Evolutionary conservation across 2,113 vertebrate genomes (phyloP), one percentile per base, ranked within the genome.

Genomic region (Accipiter virgatus): DNA sequence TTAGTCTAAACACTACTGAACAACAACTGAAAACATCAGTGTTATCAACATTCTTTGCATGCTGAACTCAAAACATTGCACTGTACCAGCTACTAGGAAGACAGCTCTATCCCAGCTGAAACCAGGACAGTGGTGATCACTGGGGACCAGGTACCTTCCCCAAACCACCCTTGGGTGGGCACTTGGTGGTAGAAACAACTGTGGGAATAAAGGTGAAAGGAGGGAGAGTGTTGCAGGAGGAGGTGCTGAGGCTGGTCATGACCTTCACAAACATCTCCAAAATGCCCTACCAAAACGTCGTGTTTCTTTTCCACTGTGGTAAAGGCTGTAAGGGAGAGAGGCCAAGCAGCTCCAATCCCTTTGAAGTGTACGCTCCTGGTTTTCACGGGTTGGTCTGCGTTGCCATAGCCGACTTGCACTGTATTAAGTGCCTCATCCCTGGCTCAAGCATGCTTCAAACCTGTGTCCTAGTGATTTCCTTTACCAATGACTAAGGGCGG

Each of bases 251-350:
- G 53, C 13, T 34, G 68, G 38, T 42, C 9, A 0, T 58, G 65
- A 34, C 25, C 10, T 48, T 34, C 79, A 43, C 47, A 48, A 26
- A 18, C n/a, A 22, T 38, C 42, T 68, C 65, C 38, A 56, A 20
- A 62, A 16, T 19, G 31, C 13, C 47, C 50, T 22, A 11, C 25
- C 20, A 13, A 32, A 17, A 8, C 0, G 0, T 14, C 0, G 0
- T 47, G 29, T 50, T 86, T 26, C 25, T 34, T 47, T 23, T 20
- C n/a, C 2, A 2, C 71, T 36, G 17, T 1, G 0, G 19, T 29
- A 19, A 27, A 20, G 31, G 22, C 71, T 34, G 1, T 5, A 23
- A 36, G 63, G 81, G 85, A 34, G 17, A 38, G 34, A 72, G 45
- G 15, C 73, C 0, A 5, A 63, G 36, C 13, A 17, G 32, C 67